Conservation (phyloP, 2,113 vertebrate genomes). For the Scolopax mira region DNA sequence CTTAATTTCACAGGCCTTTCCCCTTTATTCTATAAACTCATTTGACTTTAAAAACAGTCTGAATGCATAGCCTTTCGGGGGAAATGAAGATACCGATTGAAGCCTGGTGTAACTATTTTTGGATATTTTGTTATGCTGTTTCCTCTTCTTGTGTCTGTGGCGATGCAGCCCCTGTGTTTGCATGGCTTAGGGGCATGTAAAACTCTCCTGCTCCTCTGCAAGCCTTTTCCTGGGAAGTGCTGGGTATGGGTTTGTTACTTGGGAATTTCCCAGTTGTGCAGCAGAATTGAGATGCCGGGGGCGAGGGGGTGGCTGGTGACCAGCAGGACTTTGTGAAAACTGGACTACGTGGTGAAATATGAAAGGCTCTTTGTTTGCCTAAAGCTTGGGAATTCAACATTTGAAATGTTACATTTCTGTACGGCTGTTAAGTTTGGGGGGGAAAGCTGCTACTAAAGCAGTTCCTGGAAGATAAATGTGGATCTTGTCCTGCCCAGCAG, state of each 20-base stretch:
- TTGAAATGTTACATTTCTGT: background rate
- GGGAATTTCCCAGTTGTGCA: background rate
- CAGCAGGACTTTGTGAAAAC: background rate
- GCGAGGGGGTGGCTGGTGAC: background rate
- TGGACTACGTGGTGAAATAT: background rate
- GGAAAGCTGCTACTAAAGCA: background rate
- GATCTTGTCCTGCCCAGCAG: background rate
- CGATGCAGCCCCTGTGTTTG: background rate
- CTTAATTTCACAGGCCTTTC: background rate
- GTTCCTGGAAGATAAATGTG: background rate
- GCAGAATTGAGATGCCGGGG: background rate
- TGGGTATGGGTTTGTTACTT: background rate
- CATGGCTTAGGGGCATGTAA: background rate
- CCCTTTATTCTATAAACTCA: background rate
- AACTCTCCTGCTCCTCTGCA: background rate
- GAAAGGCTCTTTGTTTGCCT: conserved; percentile 27
- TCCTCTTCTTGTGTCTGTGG: background rate
- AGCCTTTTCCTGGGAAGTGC: background rate
- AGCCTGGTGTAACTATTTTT: background rate
- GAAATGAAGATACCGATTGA: background rate
- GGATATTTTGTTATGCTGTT: background rate
- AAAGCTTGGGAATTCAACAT: background rate
- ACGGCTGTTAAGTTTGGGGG: background rate
- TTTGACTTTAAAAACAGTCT: background rate
- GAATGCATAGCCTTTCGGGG: background rate